Base-by-base conservation (phyloP, 1,140 invertebrate species). In the Drosophila quadrilineata region DNA sequence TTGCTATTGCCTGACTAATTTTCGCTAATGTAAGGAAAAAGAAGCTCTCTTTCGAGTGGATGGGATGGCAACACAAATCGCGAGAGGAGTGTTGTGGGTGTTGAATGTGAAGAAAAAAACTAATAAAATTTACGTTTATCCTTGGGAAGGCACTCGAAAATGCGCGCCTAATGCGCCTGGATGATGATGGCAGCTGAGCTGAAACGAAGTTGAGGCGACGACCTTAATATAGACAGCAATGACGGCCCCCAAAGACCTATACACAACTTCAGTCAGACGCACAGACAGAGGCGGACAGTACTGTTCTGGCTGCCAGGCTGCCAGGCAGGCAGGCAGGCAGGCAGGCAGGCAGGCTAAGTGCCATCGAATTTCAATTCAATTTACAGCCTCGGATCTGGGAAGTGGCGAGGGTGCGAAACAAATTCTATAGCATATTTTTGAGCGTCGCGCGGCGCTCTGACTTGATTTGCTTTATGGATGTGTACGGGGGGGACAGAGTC, bases 111-210 rank as follows among this genome's bases (percentile, higher is more conserved):
- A 70, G 57, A 67, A 63, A 53, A 77, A 84, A 82, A 85, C 79
- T 85, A 85, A 85, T 85, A 85, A 85, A 85, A 85, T 85, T 85
- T 85, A 85, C 79, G 79, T 85, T 85, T 85, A 85, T 85, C 79
- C 79, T 62, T 85, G 74, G 73, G 66, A 65, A 84, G 71, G 79
- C 79, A 79, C 79, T 85, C 62, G 75, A 85, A 85, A 85, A 82
- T 82, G 70, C 65, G 77, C 77, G 79, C 69, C 77, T 82, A 82
- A 84, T 82, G 77, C 77, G 73, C 52, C 53, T 29, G 60, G 71
- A 67, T 59, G 67, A 64, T 40, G 68, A 49, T 70, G 73, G 68
- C 69, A 82, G 73, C 65, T 65, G 72, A 52, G 53, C 53, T 49
- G 43, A 60, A 24, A 16, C 45, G 21, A 52, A 46, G 57, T 43